phyloP scores from a whole-genome alignment of 1,140 invertebrate species.

The Saccostrea echinata region DNA sequence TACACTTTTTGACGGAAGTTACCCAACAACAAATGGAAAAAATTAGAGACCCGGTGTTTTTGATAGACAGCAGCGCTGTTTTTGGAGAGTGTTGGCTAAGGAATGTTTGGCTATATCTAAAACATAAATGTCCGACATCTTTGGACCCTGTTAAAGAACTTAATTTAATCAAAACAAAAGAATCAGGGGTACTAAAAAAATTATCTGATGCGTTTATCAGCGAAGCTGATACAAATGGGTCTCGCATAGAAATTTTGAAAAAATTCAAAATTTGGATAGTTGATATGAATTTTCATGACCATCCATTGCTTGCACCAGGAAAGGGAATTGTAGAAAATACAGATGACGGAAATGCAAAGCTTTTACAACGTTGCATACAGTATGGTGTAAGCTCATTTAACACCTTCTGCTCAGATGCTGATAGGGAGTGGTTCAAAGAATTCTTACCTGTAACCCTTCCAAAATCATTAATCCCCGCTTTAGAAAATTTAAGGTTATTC shows the following conservation, averaged over 20 bases:
- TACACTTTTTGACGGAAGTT: not conserved
- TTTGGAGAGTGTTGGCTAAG: not conserved
- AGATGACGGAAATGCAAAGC: not conserved
- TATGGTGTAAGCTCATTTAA: not conserved
- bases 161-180: not conserved
- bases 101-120: not conserved
- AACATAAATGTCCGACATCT: not conserved
- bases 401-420: not conserved
- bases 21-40: not conserved
- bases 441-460: not conserved
- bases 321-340: not conserved
- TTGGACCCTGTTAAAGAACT: not conserved
- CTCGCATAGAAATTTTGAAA: not conserved
- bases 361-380: not conserved
- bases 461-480: not conserved
- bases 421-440: not conserved
- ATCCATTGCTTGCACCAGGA: not conserved
- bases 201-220: not conserved
- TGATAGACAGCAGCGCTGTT: not conserved
- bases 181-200: not conserved
- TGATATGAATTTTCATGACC: not conserved
- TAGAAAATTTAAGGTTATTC: not conserved
- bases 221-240: not conserved
- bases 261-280: constrained; percentile 20
- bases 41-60: not conserved